Evolutionary conservation across 2,113 vertebrate species (phyloP), one percentile per base, ranked within the genome.

Genomic region (Crotophaga sulcirostris): DNA sequence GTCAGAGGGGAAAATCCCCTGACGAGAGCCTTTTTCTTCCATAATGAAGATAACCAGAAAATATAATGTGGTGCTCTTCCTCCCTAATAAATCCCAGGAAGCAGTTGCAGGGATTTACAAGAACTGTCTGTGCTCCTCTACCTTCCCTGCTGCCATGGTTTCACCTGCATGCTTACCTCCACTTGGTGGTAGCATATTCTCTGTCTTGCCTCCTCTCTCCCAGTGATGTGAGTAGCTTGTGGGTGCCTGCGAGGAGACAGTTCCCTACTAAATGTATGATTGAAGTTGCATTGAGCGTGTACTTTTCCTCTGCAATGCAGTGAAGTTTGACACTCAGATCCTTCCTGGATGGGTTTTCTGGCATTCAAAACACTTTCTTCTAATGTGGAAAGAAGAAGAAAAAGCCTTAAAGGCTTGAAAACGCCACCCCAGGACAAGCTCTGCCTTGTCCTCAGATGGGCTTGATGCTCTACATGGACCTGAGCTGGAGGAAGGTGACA

Each of bases 131-230:
- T 6, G 45, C 0, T 2, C 40, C 68, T 73, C n/a, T 82, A 0
- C 54, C 60, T 77, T 8, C n/a, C 40, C 29, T 5, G 51, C 88
- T 42, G 47, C 4, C 51, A 1, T 4, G 6, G 63, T 51, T 70
- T 12, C 25, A 29, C 79, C 93, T 79, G 60, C 78, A 4, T 0
- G 0, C 4, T 13, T 33, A 16, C 74, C 33, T 95, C 90, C 94
- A 68, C 94, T 94, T 85, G 95, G 94, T 94, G 95, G 94, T 93
- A 94, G 94, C 87, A 81, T 93, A 91, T 89, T 95, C 91, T 89
- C 69, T 78, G 33, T n/a, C 52, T 95, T 82, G 52, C 40, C 66
- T 87, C 11, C 70, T 67, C 64, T 58, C 4, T 42, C 9, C 34
- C 60, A 5, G 90, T 4, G 0, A 16, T 59, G 9, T 11, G 58